Base-by-base conservation (phyloP, 2,797 vertebrate species). In the Chelmon rostratus region DNA sequence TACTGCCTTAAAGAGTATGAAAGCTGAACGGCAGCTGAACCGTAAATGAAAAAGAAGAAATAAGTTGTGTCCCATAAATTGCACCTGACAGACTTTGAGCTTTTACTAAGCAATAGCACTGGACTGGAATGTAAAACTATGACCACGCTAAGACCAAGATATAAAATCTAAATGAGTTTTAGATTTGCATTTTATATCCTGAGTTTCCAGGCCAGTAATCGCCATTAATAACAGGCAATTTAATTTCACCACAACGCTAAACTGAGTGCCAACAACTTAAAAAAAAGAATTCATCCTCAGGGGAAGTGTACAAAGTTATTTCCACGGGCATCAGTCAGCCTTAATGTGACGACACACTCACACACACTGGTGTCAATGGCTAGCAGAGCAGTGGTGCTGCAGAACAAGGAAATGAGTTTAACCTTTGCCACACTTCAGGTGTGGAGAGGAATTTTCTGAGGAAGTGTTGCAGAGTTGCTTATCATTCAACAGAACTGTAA, bases 171-270 rank as follows among this genome's bases (percentile, higher is more conserved):
- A 64, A 83, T 73, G 40, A 38, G 59, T 57, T 77, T 79, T 76
- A 72, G 76, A 79, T 44, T 79, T 10, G 4, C 18, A 23, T 44
- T 65, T 83, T 25, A 63, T 70, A 37, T 42, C 38, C 28, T 1
- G 8, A 25, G 38, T 71, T 79, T 82, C 50, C 70, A 69, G 59
- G 18, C 46, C 46, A 31, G 63, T 53, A 54, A 69, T 63, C 37
- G 66, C 28, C 64, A 79, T 75, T 79, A 79, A 61, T 68, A 64
- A 71, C 38, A 6, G 23, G 21, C 31, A 52, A 56, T 82, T 86
- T 59, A 1, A 50, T 47, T 77, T 70, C 50, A 74, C 66, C 2
- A 33, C 68, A 50, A 57, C 1, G 5, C 47, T 31, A 61, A 82
- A 77, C 49, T 69, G 40, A 73, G 35, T n/a, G 38, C 38, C 68